Evolutionary conservation across 2,797 vertebrate genomes (phyloP), one percentile per base, ranked within the genome.

Genomic region (Scleropages formosus): DNA sequence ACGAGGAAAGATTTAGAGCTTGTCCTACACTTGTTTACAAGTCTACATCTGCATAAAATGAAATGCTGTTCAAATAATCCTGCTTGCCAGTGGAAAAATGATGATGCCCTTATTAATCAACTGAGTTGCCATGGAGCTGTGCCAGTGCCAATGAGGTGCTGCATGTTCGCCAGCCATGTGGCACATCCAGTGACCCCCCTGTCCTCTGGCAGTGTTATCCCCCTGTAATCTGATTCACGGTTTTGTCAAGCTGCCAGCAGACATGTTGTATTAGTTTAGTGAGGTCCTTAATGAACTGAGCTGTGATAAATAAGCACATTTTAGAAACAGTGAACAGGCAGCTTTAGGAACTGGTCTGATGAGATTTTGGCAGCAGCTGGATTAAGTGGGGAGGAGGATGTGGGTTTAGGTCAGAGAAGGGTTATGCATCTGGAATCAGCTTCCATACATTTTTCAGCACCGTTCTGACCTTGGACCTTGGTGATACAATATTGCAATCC

Each of bases 241-340:
- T 79, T 87, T 81, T 89, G 87, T 89, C 88, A 85, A 12, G 80
- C 85, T 85, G 89, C 89, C 90, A 92, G 84, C 83, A 88, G 81
- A 82, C 79, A 67, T 71, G 82, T 78, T 80, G 82, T 82, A 84
- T 85, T 84, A 84, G 82, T 84, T 79, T 74, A 87, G 81, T 80
- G 78, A 71, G 75, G 82, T 81, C 79, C 80, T 84, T 88, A 89
- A 91, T 88, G 87, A 88, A 91, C 83, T 81, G 83, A 85, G 85
- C 82, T 82, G 83, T 85, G 77, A 78, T 82, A 85, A n/a, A 86
- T 83, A 87, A 87, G 84, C 84, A 85, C 83, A 78, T 85, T 70
- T 75, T 79, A 83, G 85, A 84, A 16, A 82, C 74, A 82, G 80
- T 39, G 79, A 67, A 84, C 75, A 72, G 27, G 49, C 80, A 82